Evolutionary conservation across 2,797 vertebrate species (phyloP).

Genomic region (Peromyscus attwateri): DNA sequence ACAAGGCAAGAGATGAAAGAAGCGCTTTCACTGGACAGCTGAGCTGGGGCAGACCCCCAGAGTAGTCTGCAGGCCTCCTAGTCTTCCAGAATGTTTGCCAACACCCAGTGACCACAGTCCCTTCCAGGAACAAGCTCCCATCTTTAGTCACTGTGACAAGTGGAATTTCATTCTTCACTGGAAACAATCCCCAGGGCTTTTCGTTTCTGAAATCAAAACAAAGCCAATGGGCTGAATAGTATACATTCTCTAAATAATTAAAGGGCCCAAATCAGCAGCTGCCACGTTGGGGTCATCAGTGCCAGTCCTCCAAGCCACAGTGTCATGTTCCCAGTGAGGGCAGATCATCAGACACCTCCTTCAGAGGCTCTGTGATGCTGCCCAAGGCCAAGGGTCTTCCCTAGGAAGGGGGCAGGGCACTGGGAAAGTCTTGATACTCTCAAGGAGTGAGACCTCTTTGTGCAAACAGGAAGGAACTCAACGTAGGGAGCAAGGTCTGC

Average conservation of each 20-base stretch:
- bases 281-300: conserved; percentile 25
- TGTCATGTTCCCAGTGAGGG: not conserved
- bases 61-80: not conserved
- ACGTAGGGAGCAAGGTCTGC: not conserved
- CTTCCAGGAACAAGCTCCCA: conserved; percentile 53
- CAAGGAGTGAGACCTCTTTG: not conserved
- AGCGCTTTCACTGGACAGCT: fast-evolving
- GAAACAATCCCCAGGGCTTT: conserved; percentile 63
- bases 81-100: conserved; percentile 37
- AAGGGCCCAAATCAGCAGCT: conserved; percentile 28
- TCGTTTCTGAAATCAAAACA: conserved; percentile 63
- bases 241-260: conserved; percentile 78
- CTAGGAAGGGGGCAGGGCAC: not conserved
- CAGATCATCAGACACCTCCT: not conserved
- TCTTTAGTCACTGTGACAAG: conserved; percentile 48
- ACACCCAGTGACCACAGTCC: conserved; percentile 9
- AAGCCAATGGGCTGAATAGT: conserved; percentile 9
- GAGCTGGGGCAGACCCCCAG: not conserved
- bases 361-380: not conserved
- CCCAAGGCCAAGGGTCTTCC: not conserved
- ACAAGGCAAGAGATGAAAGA: not conserved
- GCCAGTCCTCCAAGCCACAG: not conserved
- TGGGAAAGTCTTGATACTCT: conserved; percentile 24
- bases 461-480: conserved; percentile 29
- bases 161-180: conserved; percentile 65